These are phyloP conservation scores for Mastomys natalensis DNA, from an alignment of 2,113 vertebrate species.

Conservation along the genomic window DNA sequence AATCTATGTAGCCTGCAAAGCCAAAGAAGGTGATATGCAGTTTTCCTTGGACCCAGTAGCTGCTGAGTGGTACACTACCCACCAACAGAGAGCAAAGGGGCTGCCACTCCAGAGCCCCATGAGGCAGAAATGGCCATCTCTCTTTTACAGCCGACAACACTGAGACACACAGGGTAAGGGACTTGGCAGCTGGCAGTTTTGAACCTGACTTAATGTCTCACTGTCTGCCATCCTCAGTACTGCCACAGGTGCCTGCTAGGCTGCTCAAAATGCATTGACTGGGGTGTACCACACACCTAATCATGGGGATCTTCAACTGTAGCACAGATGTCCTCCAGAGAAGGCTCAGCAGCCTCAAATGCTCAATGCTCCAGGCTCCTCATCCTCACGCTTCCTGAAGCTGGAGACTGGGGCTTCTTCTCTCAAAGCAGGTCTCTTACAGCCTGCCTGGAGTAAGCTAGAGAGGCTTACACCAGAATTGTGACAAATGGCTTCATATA, in stretches of 20 bases:
- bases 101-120: accelerated
- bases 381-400: background rate
- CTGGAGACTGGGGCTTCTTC: background rate
- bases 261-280: accelerated
- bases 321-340: background rate
- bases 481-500: constrained; percentile 67
- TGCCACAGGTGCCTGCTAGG: background rate
- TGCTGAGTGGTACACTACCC: too few relatives aligned
- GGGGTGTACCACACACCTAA: background rate
- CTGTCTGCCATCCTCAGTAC: accelerated
- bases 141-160: background rate
- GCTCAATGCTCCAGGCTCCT: accelerated
- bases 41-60: background rate
- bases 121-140: background rate
- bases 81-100: accelerated
- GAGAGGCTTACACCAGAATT: background rate
- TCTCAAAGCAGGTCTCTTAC: background rate
- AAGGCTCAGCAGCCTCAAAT: too few relatives aligned
- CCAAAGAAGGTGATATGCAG: background rate
- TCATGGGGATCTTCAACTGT: background rate
- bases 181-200: background rate
- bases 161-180: background rate
- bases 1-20: background rate
- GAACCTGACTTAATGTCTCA: background rate
- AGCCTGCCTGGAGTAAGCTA: background rate